Evolutionary conservation across 2,888 invertebrate species (phyloP), one percentile per base, ranked within the genome.

Genomic region (Tenthredo livida): DNA sequence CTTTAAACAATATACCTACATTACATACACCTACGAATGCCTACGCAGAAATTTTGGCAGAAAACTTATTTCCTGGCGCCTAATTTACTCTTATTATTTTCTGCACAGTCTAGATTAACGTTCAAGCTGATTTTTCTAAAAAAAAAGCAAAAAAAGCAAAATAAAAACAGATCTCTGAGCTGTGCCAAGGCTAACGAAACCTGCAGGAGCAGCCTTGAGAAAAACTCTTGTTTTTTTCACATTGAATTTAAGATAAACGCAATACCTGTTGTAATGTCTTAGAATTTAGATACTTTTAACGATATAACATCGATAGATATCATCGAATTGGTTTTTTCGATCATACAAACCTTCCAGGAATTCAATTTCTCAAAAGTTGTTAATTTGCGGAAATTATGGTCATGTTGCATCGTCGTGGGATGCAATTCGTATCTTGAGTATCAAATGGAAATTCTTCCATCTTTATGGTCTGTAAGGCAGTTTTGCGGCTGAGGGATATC

Each of bases 21-120:
- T 54, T 29, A 10, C 9, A 21, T 9, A 58, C 15, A 70, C 33
- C 15, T 58, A 61, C 3, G 2, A 2, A 61, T 61, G 21, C 21
- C 15, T 21, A 12, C 25, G 21, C 25, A 21, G 29, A 9, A 33
- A 50, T 77, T 77, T 54, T 77, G 77, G 77, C 77, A 77, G 50
- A 54, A 54, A 9, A 50, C n/a, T 77, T n/a, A 50, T 77, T 77
- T 77, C 77, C 77, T 77, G 77, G 77, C 77, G 77, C 77, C 77
- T 77, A 77, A 77, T 77, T 77, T 77, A 54, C 77, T 50, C 50
- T 50, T 29, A 33, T 40, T 73, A 43, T 73, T 43, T 73, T 43
- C 29, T 43, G 17, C 40, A 25, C 37, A 17, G 17, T 70, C 25
- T 12, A 3, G 33, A 70, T 5, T 37, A n/a, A 33, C 17, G 67